phyloP scores from a whole-genome alignment of 2,797 vertebrate genomes.

The Anabacerthia variegaticeps region DNA sequence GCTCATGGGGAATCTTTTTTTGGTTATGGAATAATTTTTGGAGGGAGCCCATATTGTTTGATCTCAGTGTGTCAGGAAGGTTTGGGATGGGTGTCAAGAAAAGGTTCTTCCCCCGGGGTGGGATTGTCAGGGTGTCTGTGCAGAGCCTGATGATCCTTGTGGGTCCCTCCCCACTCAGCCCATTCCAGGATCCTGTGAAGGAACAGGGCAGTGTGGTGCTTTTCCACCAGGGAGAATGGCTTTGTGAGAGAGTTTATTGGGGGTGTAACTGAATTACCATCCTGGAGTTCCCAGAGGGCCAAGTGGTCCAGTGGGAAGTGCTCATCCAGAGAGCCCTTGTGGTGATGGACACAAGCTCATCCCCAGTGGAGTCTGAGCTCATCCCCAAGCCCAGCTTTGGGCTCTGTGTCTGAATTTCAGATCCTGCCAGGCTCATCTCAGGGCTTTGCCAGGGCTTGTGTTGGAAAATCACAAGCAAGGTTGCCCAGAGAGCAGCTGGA shows the following conservation, averaged over 20 bases:
- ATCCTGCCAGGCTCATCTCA: not conserved
- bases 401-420: not conserved
- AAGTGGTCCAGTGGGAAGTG: not conserved
- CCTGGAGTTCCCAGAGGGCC: not conserved
- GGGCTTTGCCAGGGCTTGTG: not conserved
- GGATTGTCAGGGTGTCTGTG: not conserved
- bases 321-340: not conserved
- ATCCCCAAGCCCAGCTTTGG: not conserved
- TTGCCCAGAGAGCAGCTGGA: not conserved
- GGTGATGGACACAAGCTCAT: not conserved
- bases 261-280: not conserved
- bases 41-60: fast-evolving
- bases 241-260: not conserved
- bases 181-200: not conserved
- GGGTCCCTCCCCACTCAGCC: fast-evolving
- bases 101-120: not conserved
- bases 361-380: not conserved
- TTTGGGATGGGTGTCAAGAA: not conserved
- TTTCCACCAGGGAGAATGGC: not conserved
- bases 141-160: fast-evolving
- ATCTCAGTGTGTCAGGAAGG: not conserved
- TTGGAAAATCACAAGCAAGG: not conserved
- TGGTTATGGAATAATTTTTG: not conserved
- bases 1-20: not conserved
- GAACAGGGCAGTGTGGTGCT: fast-evolving